phyloP scores from a whole-genome alignment of 2,888 invertebrate genomes.

The Smittia aterrima region DNA sequence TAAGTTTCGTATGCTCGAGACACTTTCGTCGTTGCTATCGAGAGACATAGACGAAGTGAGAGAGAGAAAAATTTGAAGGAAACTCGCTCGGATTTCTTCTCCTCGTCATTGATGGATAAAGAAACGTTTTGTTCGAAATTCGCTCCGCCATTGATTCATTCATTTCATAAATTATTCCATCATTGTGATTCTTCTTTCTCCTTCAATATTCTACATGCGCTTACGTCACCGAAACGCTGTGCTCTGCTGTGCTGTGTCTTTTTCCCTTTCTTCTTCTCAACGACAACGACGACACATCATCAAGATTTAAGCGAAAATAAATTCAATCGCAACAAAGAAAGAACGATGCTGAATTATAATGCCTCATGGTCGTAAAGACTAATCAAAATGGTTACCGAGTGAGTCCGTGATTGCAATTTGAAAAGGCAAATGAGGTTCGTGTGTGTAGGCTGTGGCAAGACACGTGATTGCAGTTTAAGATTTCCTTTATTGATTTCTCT shows the following conservation, averaged over 20 bases:
- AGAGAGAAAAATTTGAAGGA: not conserved
- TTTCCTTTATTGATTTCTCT: conserved; percentile 5
- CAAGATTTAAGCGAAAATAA: conserved; percentile 10
- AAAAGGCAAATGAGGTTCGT: conserved; percentile 26
- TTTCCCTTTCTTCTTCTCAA: no score
- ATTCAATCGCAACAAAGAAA: not conserved
- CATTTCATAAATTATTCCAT: conserved; percentile 4
- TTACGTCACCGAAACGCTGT: not conserved
- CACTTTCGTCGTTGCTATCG: not conserved
- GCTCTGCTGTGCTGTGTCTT: no score
- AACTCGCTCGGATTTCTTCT: not conserved
- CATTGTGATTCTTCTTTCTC: not conserved
- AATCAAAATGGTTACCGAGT: conserved; percentile 23
- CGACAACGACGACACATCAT: not conserved
- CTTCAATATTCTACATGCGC: not conserved
- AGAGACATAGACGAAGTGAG: not conserved
- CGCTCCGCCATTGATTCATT: conserved; percentile 6
- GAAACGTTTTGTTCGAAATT: conserved; percentile 20
- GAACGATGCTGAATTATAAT: not conserved
- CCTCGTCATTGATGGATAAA: conserved; percentile 16
- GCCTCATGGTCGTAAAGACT: conserved; percentile 33
- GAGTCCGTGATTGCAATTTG: conserved; percentile 16
- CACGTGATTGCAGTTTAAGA: conserved; percentile 30
- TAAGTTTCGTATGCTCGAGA: conserved; percentile 23
- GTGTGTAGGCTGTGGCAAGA: not conserved